Base-by-base conservation (phyloP, 2,797 vertebrate genomes). In the Sebastes taczanowskii region DNA sequence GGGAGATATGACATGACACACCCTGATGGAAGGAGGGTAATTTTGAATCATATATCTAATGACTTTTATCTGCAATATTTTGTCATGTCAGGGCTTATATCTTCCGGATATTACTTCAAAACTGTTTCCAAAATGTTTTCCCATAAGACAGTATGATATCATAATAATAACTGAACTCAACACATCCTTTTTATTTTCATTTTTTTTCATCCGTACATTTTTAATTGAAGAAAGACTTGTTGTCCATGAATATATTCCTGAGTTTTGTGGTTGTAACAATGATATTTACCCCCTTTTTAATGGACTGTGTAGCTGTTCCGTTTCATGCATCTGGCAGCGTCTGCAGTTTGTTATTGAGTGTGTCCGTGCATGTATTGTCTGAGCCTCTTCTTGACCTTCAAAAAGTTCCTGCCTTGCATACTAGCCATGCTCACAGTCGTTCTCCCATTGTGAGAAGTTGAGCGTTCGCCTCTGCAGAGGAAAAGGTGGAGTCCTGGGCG, bases 331-430 rank as follows among this genome's bases (percentile, higher is more conserved):
- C 64, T 71, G 49, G 34, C 71, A 64, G 60, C 42, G n/a, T 65
- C 32, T 80, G 62, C 55, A 66, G 71, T 80, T 32, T 78, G 14
- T 78, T 35, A 10, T 22, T 76, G 42, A 80, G 27, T 71, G 62
- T 78, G 32, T 79, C 58, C 77, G n/a, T 71, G 71, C n/a, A 7
- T 59, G 64, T 86, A 67, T 71, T 78, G 76, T 73, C 42, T 27
- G 77, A 82, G 66, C 46, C 70, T 68, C 30, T 42, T 65, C 52
- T 38, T 88, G 78, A 85, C 88, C 86, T 88, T 82, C 83, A 86
- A 1, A 60, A 62, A 55, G 60, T 49, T 60, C 10, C 61, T 30
- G 53, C 53, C 65, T 60, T 70, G 63, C 67, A 27, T 72, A n/a
- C 70, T 76, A 55, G 49, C 64, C 65, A n/a, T 16, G 8, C 77